Conservation (phyloP, 2,797 vertebrate genomes). For the Pseudomugil gertrudae region DNA sequence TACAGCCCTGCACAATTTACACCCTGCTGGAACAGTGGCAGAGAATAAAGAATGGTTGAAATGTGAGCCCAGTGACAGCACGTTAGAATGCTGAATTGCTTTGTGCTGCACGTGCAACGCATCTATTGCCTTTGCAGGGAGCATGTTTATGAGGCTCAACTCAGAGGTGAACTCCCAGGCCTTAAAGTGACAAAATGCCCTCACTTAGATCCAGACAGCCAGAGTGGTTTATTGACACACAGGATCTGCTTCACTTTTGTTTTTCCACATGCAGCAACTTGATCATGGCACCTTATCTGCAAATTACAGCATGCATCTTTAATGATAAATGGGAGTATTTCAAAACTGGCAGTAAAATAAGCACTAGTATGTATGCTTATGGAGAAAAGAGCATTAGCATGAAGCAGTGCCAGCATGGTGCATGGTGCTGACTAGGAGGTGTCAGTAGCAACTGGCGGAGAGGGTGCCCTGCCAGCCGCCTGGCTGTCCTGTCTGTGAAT, state of each 20-base stretch:
- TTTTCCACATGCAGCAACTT: slow-evolving; percentile 14
- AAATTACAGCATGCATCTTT: slow-evolving; percentile 45
- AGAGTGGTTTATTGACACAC: slow-evolving; percentile 51
- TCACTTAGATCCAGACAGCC: slow-evolving; percentile 59
- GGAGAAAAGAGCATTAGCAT: slow-evolving; percentile 44
- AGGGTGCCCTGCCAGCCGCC: slow-evolving; percentile 62
- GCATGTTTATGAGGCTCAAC: slow-evolving; percentile 64
- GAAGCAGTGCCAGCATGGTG: slow-evolving; percentile 48
- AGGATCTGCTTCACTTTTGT: slow-evolving; percentile 49
- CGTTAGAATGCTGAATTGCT: slow-evolving; percentile 75
- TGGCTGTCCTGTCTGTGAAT: slow-evolving; percentile 65
- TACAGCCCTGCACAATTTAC: slow-evolving; percentile 79
- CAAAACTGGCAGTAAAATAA: slow-evolving; percentile 33
- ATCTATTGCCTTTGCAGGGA: slow-evolving; percentile 55
- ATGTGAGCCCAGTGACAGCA: slow-evolving; percentile 71
- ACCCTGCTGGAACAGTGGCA: slow-evolving; percentile 70
- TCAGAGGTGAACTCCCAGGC: slow-evolving; percentile 62
- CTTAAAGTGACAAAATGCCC: slow-evolving; percentile 65
- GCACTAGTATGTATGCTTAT: slow-evolving; percentile 24
- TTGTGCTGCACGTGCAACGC: slow-evolving; percentile 50
- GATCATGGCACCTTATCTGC: slow-evolving; percentile 40
- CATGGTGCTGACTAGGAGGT: slow-evolving; percentile 67
- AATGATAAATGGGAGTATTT: slow-evolving; percentile 4
- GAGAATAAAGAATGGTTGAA: slow-evolving; percentile 77
- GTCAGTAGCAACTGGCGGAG: slow-evolving; percentile 82